Evolutionary conservation across 2,888 invertebrate species (phyloP).

Genomic region (Seira ritae): DNA sequence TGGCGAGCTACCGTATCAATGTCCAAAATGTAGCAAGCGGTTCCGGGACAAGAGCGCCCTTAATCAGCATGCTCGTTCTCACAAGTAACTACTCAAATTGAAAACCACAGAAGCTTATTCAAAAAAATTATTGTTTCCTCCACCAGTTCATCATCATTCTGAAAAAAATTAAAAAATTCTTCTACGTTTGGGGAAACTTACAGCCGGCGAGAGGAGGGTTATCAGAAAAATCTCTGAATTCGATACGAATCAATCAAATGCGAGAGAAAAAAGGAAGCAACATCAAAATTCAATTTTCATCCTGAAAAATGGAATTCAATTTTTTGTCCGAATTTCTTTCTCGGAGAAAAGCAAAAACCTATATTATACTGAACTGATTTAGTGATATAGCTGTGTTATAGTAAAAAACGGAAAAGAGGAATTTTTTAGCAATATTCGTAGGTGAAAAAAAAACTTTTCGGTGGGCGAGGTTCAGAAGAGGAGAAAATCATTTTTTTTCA

Average conservation of each 20-base stretch:
- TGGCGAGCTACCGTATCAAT: constrained; percentile 71
- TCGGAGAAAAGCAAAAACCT: constrained; percentile 47
- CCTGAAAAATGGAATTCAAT: neutral
- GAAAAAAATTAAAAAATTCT: neutral
- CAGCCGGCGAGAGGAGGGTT: no score
- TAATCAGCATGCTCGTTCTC: constrained; percentile 71
- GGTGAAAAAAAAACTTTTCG: constrained; percentile 2
- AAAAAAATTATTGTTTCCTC: constrained; percentile 26
- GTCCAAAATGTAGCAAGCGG: constrained; percentile 70
- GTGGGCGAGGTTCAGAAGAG: neutral
- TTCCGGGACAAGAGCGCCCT: constrained; percentile 71
- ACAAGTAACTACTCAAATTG: constrained; percentile 65
- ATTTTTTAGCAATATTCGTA: constrained; percentile 64
- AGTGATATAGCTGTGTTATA: constrained; percentile 67
- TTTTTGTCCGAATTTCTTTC: constrained; percentile 55
- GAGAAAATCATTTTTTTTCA: neutral
- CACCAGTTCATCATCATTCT: constrained; percentile 26
- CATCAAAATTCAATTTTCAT: no score
- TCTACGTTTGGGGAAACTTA: no score
- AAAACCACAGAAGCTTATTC: constrained; percentile 57
- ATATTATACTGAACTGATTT: constrained; percentile 63
- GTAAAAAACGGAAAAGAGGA: constrained; percentile 56
- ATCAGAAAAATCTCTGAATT: neutral
- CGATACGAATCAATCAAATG: neutral
- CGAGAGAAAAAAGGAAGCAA: no score